Evolutionary conservation across 2,797 vertebrate species (phyloP).

Genomic region (Apogon talboti): DNA sequence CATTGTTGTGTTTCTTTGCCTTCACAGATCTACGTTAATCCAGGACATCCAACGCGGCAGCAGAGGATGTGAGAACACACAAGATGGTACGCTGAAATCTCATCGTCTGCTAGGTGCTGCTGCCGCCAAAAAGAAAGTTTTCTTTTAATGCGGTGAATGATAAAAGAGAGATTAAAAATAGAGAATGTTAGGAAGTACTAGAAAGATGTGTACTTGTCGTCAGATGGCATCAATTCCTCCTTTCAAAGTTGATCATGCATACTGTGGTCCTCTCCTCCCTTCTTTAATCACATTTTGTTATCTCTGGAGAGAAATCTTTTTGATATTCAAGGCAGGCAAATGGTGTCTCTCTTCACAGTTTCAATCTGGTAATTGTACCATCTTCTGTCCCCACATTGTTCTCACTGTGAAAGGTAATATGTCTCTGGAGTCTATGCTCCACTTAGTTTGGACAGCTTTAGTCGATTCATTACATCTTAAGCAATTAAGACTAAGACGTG

Average conservation of each 20-base stretch:
- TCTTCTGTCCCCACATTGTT: slow-evolving; percentile 33
- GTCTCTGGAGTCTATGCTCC: slow-evolving; percentile 32
- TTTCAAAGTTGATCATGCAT: slow-evolving; percentile 75
- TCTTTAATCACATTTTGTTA: slow-evolving; percentile 77
- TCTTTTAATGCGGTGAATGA: slow-evolving; percentile 28
- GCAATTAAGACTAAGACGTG: slow-evolving; percentile 27
- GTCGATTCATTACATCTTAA: slow-evolving; percentile 12
- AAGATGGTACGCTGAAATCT: slow-evolving; percentile 72
- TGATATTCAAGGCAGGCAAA: slow-evolving; percentile 76
- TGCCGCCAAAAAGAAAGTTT: slow-evolving; percentile 10
- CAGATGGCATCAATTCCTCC: slow-evolving; percentile 51
- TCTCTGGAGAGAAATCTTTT: slow-evolving; percentile 73
- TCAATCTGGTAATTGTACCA: slow-evolving; percentile 60
- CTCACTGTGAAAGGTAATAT: slow-evolving; percentile 26
- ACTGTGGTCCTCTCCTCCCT: slow-evolving; percentile 59
- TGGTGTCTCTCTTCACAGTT: slow-evolving; percentile 60
- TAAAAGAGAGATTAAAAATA: slow-evolving; percentile 64
- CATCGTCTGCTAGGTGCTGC: slow-evolving; percentile 16
- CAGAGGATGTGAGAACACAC: slow-evolving; percentile 84
- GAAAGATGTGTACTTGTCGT: slow-evolving; percentile 64
- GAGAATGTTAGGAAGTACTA: slow-evolving; percentile 30
- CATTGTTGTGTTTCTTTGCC: slow-evolving; percentile 53
- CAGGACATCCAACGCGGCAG: slow-evolving; percentile 90
- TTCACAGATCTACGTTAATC: slow-evolving; percentile 83
- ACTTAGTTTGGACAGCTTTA: slow-evolving; percentile 26